Percentiles rank a stretch among this genome's conserved stretches.
Evolutionary conservation across 2,888 invertebrate species (phyloP).

Genomic region (Scaptomyza cyrtandrae): DNA sequence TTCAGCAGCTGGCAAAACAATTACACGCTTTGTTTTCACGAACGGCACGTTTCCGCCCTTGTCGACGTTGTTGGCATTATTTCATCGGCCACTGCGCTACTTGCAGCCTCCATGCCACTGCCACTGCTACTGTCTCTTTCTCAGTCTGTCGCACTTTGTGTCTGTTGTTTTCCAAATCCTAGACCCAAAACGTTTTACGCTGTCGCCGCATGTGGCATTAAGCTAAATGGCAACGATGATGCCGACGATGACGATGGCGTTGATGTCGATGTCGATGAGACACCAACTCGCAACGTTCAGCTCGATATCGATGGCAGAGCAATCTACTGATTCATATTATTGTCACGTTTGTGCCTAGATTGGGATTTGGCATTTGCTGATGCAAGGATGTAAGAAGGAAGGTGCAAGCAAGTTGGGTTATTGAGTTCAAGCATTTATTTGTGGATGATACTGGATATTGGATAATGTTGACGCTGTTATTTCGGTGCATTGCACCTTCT

Average conservation of each 20-base stretch:
- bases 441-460: slow-evolving; percentile 5
- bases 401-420: slow-evolving; percentile 4
- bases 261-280: slow-evolving; percentile 21
- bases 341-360: slow-evolving; percentile 80
- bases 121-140: not conserved
- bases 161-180: slow-evolving; percentile 30
- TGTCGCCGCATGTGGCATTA: slow-evolving; percentile 64
- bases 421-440: slow-evolving; percentile 1
- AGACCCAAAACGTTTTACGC: slow-evolving; percentile 58
- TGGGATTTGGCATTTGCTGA: slow-evolving; percentile 66
- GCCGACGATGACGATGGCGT: slow-evolving; percentile 28
- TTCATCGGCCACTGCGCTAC: not conserved
- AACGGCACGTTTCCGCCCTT: slow-evolving; percentile 51
- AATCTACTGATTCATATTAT: slow-evolving; percentile 81
- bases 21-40: slow-evolving; percentile 61
- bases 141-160: not conserved
- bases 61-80: not conserved
- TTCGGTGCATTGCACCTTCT: slow-evolving; percentile 50
- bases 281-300: not conserved
- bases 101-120: not conserved
- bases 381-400: not conserved
- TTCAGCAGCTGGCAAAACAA: slow-evolving; percentile 60
- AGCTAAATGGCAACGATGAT: slow-evolving; percentile 58
- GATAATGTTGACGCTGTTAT: slow-evolving; percentile 2
- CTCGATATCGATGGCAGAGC: slow-evolving; percentile 22